Evolutionary conservation across 2,888 invertebrate species (phyloP).

Genomic region (Acronicta aceris): DNA sequence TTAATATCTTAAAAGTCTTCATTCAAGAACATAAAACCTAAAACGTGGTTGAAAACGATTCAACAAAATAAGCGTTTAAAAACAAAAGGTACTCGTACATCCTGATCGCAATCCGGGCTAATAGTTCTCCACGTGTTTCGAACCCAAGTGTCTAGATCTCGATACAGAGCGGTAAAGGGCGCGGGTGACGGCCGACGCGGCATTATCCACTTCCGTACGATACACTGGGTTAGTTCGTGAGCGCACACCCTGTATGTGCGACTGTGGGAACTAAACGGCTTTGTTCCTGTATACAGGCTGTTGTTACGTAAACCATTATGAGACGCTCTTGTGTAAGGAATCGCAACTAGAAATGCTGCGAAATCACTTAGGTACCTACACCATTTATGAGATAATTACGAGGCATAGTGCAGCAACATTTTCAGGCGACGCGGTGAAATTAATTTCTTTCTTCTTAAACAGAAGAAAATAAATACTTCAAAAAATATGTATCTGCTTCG

Average conservation of each 20-base stretch:
- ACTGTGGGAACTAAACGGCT: slow-evolving; percentile 85
- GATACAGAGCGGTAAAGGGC: slow-evolving; percentile 80
- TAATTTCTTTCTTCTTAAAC: too few species aligned
- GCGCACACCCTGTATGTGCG: slow-evolving; percentile 84
- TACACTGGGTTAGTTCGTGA: slow-evolving; percentile 86
- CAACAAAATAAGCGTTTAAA: slow-evolving; percentile 15
- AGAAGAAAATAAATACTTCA: too few species aligned
- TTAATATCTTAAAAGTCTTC: neutral
- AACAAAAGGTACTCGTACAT: slow-evolving; percentile 39
- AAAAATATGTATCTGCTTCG: too few species aligned
- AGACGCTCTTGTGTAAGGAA: slow-evolving; percentile 22
- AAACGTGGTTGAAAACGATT: slow-evolving; percentile 24
- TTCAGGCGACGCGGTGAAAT: too few species aligned
- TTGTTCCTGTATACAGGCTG: slow-evolving; percentile 76
- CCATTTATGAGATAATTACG: neutral
- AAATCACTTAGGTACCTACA: neutral
- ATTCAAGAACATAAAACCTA: slow-evolving; percentile 5
- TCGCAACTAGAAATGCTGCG: slow-evolving; percentile 9
- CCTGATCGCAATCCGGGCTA: slow-evolving; percentile 54
- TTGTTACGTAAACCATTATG: slow-evolving; percentile 44
- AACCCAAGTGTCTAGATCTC: slow-evolving; percentile 70
- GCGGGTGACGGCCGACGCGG: slow-evolving; percentile 81
- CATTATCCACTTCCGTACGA: slow-evolving; percentile 85
- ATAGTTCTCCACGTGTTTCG: slow-evolving; percentile 61
- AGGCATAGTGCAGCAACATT: neutral